Conservation (phyloP, 2,113 vertebrate genomes). For the Climacteris rufus region DNA sequence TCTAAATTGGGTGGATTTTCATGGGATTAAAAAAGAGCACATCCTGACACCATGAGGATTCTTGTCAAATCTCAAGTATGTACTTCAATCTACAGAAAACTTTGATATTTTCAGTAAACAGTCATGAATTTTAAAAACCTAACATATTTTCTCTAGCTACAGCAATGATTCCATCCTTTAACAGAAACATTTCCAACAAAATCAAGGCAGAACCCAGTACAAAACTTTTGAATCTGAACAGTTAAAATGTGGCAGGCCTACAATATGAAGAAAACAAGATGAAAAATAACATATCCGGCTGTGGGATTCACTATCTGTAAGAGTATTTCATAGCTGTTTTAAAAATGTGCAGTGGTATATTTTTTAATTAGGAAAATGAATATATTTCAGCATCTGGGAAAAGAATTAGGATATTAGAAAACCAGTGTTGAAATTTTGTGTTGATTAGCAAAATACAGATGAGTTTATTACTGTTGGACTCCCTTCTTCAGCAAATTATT, state of each 20-base stretch:
- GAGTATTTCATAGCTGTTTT: not conserved
- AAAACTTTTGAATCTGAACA: not conserved
- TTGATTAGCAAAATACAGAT: not conserved
- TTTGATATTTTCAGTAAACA: not conserved
- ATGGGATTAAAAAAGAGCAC: not conserved
- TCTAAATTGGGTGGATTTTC: not conserved
- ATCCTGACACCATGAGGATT: not conserved
- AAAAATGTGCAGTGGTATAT: not conserved
- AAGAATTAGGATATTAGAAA: not conserved
- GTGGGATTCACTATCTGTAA: not conserved
- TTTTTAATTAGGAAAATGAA: not conserved
- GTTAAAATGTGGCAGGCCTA: not conserved
- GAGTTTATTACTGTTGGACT: not conserved
- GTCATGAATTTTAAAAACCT: not conserved
- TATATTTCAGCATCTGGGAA: not conserved
- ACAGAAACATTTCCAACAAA: not conserved
- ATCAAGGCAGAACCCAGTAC: not conserved
- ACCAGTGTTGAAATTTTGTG: not conserved
- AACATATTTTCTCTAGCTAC: not conserved
- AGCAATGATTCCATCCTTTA: not conserved
- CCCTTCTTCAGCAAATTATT: not conserved
- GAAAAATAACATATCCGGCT: not conserved
- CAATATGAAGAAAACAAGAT: not conserved
- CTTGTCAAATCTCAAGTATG: not conserved
- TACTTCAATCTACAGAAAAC: not conserved